A percentile compares a stretch with the other conserved stretches of the same genome.
phyloP scores from a whole-genome alignment of 2,888 invertebrate genomes.

The Aspidapion aeneum region DNA sequence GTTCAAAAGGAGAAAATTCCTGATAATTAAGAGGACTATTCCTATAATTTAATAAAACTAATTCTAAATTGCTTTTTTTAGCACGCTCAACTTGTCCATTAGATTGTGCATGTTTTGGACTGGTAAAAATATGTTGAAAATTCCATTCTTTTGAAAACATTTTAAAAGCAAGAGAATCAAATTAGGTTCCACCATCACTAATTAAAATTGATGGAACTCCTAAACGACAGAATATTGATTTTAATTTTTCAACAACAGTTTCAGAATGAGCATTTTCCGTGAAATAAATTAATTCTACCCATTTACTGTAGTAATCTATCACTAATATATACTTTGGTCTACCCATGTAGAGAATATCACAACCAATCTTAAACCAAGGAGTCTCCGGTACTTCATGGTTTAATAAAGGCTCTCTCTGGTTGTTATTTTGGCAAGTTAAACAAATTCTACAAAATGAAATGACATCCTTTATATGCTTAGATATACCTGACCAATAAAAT shows the following conservation, averaged over 20 bases:
- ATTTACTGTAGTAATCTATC: not conserved
- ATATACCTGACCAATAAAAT: not conserved
- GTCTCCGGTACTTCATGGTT: not conserved
- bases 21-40: not conserved
- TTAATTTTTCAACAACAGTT: not conserved
- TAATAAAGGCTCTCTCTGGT: not conserved
- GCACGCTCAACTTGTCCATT: not conserved
- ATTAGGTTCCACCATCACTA: not conserved
- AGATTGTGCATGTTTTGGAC: not conserved
- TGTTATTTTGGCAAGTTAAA: not conserved
- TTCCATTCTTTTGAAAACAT: not conserved
- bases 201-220: not conserved
- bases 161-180: not conserved
- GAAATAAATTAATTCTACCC: not conserved
- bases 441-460: not conserved
- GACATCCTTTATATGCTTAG: not conserved
- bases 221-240: not conserved
- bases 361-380: not conserved
- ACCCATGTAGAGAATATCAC: not conserved
- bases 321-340: not conserved
- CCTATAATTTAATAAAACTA: conserved; percentile 2
- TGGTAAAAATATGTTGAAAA: not conserved
- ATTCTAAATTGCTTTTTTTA: not conserved
- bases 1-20: not conserved
- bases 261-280: not conserved